Evolutionary conservation across 2,797 vertebrate genomes (phyloP).

Genomic region (Columba guinea): DNA sequence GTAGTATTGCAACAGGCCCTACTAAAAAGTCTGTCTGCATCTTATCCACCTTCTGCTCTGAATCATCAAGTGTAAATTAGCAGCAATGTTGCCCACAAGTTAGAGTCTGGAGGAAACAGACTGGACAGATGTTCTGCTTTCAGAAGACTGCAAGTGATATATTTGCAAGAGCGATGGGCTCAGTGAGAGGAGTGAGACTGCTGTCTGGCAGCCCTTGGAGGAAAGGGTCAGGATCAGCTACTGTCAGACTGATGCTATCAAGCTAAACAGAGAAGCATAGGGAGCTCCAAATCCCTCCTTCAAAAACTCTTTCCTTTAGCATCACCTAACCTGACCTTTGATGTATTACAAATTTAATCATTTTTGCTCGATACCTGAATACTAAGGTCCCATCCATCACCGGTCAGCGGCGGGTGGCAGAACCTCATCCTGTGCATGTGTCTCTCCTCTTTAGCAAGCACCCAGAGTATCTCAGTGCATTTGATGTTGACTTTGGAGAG

Average conservation of each 20-base stretch:
- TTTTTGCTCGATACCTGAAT: background rate
- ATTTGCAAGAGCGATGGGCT: background rate
- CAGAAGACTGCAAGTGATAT: background rate
- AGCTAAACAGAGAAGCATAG: background rate
- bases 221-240: background rate
- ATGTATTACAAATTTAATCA: background rate
- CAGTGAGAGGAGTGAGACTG: background rate
- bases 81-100: background rate
- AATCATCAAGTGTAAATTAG: background rate
- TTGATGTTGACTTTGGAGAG: background rate
- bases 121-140: background rate
- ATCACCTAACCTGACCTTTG: background rate
- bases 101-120: background rate
- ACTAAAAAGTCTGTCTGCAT: too few relatives aligned
- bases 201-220: background rate
- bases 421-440: background rate
- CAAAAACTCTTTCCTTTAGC: background rate
- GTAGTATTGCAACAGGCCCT: too few relatives aligned
- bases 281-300: background rate
- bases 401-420: background rate
- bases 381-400: background rate
- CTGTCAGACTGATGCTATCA: background rate
- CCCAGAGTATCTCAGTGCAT: background rate
- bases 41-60: background rate
- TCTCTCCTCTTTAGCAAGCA: background rate